Conservation (phyloP, 2,113 vertebrate species). For the human (Homo sapiens) region DNA sequence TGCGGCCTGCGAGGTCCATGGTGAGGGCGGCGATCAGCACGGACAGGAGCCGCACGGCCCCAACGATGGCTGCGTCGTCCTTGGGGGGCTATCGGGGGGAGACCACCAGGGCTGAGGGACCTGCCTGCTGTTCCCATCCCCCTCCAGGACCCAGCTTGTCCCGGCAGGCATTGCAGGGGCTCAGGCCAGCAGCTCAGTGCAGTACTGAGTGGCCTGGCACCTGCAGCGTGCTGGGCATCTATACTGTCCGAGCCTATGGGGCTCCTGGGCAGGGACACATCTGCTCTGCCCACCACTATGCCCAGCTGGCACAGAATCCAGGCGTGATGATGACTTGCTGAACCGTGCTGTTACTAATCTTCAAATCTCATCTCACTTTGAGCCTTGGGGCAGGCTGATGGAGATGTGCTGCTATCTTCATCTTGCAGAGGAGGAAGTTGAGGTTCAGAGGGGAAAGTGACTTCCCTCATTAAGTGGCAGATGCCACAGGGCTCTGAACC, state of each 20-base stretch:
- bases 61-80: conserved; percentile 92
- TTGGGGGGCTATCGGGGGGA: conserved; percentile 73
- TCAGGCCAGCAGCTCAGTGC: background rate
- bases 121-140: background rate
- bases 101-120: background rate
- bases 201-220: rapidly evolving
- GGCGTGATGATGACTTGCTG: rapidly evolving
- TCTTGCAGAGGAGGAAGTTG: background rate
- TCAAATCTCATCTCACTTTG: background rate
- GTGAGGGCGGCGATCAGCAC: conserved; percentile 88
- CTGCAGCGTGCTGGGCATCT: background rate
- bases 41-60: conserved; percentile 88
- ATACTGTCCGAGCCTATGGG: rapidly evolving
- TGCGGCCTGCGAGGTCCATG: conserved; percentile 95
- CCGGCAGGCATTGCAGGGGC: rapidly evolving
- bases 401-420: background rate
- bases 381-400: rapidly evolving
- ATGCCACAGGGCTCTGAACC: background rate
- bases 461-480: background rate
- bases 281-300: background rate
- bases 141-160: rapidly evolving
- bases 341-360: background rate
- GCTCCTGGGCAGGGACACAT: background rate
- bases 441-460: background rate
- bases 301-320: background rate